Percentiles rank a stretch among this genome's conserved stretches.
phyloP scores from a whole-genome alignment of 2,888 invertebrate genomes.

The Drosophila nigritarsus region DNA sequence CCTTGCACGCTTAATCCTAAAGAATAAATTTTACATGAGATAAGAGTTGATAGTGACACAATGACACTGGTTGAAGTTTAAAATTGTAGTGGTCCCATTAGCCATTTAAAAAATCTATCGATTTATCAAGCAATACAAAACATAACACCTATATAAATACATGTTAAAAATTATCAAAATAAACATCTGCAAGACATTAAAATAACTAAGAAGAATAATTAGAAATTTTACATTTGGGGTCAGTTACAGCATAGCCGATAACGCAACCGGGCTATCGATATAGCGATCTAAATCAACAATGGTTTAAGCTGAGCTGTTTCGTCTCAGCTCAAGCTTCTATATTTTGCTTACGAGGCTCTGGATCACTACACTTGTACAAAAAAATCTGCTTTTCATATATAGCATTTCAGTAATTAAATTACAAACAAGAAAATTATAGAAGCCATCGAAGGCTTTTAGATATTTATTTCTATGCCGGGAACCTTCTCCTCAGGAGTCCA shows the following conservation, averaged over 20 bases:
- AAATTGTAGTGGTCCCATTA: neutral
- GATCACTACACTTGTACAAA: no score
- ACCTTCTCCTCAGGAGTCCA: no score
- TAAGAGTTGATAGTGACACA: neutral
- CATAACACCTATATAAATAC: neutral
- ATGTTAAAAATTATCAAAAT: no score
- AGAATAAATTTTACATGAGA: slow-evolving; percentile 13
- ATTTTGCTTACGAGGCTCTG: neutral
- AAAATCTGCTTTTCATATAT: no score
- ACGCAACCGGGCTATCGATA: no score
- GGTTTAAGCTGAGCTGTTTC: neutral
- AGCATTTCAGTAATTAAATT: no score
- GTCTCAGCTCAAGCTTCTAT: neutral
- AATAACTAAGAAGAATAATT: neutral
- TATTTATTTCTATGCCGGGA: no score
- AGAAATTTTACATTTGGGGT: neutral
- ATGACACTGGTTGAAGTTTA: neutral
- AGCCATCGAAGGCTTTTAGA: no score
- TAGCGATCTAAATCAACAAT: neutral
- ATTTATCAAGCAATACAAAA: neutral
- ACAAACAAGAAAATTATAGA: no score
- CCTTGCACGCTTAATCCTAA: slow-evolving; percentile 85
- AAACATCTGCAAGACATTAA: neutral
- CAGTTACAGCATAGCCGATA: neutral
- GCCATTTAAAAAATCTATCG: neutral